phyloP scores from a whole-genome alignment of 2,113 vertebrate genomes.

The Anthoscopus minutus region DNA sequence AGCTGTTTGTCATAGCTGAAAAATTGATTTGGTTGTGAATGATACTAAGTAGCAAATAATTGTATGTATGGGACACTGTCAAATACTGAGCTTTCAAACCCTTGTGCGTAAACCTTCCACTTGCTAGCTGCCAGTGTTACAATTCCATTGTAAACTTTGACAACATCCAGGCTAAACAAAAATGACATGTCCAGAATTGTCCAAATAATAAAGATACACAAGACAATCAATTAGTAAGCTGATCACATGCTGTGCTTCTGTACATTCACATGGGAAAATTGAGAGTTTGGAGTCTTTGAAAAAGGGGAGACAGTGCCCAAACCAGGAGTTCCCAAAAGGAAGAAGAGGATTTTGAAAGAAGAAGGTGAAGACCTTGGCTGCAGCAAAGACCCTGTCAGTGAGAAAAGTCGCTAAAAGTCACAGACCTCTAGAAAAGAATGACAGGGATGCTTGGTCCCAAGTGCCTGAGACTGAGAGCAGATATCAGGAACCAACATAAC shows the following conservation, averaged over 20 bases:
- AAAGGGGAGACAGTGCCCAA: not conserved
- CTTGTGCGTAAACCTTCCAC: not conserved
- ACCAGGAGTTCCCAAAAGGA: not conserved
- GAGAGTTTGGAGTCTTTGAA: not conserved
- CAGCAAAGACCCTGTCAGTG: not conserved
- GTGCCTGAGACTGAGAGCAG: not conserved
- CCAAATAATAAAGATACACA: not conserved
- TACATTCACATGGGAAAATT: not conserved
- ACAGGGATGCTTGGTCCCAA: not conserved
- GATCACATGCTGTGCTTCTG: not conserved
- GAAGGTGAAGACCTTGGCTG: not conserved
- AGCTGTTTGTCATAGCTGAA: not conserved
- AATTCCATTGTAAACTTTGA: not conserved
- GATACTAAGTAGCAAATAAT: not conserved
- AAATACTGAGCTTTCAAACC: not conserved
- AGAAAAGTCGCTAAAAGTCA: not conserved
- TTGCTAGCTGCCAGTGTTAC: not conserved
- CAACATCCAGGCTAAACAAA: not conserved
- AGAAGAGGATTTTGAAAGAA: not conserved
- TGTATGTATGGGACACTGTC: not conserved
- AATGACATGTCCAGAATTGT: not conserved
- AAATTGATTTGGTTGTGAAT: not conserved
- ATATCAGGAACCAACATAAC: not conserved
- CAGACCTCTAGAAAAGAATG: accelerated
- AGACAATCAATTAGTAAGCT: not conserved